Base-by-base conservation (phyloP, 1,140 invertebrate genomes). In the Pseudoatta argentina region DNA sequence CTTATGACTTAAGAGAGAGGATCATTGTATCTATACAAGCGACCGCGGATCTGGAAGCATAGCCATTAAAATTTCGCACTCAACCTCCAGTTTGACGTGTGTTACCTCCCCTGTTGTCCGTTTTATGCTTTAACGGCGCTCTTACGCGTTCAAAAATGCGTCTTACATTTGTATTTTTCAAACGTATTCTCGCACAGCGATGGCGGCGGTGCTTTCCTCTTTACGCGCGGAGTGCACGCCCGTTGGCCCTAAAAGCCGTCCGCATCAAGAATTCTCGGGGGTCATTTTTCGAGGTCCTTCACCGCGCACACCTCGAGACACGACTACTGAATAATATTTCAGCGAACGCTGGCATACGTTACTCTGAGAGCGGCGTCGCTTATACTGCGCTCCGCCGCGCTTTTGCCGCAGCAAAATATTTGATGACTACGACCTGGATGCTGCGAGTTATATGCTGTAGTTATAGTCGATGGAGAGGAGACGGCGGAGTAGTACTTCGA, bases 361-460 rank as follows among this genome's bases (percentile, higher is more conserved):
- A 92, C 79, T 83, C 88, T 92, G 88, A 91, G 90, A 91, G 88
- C 87, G 86, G 85, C 87, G 53, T 81, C 86, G 89, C 89, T 90
- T 89, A 89, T 82, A 79, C 77, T 24, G 16, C 71, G 78, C 14
- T 69, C 66, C n/a, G 34, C 27, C 77, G 59, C 44, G 85, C 69
- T 67, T 44, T 44, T 72, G 79, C 69, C 69, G 79, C 79, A 83
- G 71, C 79, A 83, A 83, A 75, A 83, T 83, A 83, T 83, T 83
- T 83, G 79, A 83, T 83, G 69, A 75, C 79, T 63, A 75, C 63
- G 67, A 61, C 79, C 69, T 75, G 69, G 79, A 83, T 83, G 67
- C 16, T 63, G 69, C 24, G 39, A 61, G 27, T 61, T 63, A 82
- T 69, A 24, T 4, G n/a, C 34, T 39, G 7, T 8, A 8, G 16